Evolutionary conservation across 2,888 invertebrate genomes (phyloP).

Genomic region (Holacanthella duospinosa): DNA sequence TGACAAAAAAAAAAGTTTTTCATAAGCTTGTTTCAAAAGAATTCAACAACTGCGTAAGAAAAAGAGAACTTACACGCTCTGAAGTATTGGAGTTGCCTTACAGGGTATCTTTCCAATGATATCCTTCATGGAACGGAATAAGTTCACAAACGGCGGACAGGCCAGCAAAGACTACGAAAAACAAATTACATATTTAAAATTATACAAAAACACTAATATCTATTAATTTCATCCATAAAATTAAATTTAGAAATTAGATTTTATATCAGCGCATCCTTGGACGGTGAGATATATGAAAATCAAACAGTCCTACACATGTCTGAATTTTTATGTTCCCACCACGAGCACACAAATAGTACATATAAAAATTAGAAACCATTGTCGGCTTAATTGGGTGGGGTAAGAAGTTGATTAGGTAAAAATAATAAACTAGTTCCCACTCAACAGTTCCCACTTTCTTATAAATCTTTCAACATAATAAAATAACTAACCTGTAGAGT

Average conservation of each 20-base stretch:
- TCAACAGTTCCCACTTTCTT: too few relatives aligned
- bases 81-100: conserved; percentile 65
- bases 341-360: neutral
- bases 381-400: neutral
- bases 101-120: conserved; percentile 30
- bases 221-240: too few relatives aligned
- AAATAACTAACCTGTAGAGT: conserved; percentile 49
- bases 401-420: too few relatives aligned
- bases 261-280: conserved; percentile 15
- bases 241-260: neutral
- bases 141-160: conserved; percentile 89
- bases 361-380: neutral
- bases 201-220: too few relatives aligned
- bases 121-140: conserved; percentile 60
- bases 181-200: neutral
- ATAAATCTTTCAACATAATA: neutral
- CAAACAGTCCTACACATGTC: conserved; percentile 12
- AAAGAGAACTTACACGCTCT: conserved; percentile 67
- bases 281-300: conserved; percentile 1
- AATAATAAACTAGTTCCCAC: neutral
- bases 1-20: conserved; percentile 5
- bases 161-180: conserved; percentile 70
- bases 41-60: too few relatives aligned
- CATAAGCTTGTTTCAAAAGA: too few relatives aligned
- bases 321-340: conserved; percentile 14